These are phyloP conservation scores for Zelleria hepariella DNA, from an alignment of 2,888 invertebrate genomes.

Conservation along the genomic window DNA sequence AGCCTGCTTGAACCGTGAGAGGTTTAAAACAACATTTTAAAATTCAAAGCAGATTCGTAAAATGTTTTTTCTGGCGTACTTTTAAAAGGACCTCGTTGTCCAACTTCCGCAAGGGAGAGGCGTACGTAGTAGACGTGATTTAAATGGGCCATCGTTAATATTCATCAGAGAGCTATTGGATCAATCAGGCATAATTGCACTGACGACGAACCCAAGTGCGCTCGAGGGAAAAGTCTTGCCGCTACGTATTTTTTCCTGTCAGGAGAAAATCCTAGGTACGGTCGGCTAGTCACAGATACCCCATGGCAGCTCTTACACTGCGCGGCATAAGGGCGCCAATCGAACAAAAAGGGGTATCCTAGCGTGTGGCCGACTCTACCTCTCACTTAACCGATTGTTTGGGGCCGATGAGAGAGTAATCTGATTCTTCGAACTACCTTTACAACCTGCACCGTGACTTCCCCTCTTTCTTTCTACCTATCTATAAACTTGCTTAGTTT, in stretches of 20 bases:
- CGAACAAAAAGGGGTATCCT: no score
- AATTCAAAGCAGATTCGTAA: neutral
- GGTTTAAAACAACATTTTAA: neutral
- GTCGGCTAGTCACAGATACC: neutral
- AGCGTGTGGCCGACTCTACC: no score
- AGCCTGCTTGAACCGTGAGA: no score
- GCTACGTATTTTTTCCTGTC: neutral
- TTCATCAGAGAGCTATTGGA: conserved; percentile 36
- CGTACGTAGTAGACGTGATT: conserved; percentile 20
- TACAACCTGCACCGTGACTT: no score
- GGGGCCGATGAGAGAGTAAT: no score
- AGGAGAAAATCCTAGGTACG: neutral
- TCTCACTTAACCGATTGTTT: no score
- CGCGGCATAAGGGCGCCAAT: no score
- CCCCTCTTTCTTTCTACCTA: no score
- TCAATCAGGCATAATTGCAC: conserved; percentile 39
- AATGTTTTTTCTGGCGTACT: neutral
- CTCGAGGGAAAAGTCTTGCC: conserved; percentile 1
- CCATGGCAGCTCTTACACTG: neutral
- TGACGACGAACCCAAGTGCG: conserved; percentile 6
- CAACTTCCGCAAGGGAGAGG: neutral
- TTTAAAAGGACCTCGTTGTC: neutral
- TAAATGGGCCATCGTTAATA: conserved; percentile 37
- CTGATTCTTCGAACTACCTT: no score
- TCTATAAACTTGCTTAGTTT: no score